Base-by-base conservation (phyloP, 1,140 invertebrate genomes). In the Drosophila busckii region DNA sequence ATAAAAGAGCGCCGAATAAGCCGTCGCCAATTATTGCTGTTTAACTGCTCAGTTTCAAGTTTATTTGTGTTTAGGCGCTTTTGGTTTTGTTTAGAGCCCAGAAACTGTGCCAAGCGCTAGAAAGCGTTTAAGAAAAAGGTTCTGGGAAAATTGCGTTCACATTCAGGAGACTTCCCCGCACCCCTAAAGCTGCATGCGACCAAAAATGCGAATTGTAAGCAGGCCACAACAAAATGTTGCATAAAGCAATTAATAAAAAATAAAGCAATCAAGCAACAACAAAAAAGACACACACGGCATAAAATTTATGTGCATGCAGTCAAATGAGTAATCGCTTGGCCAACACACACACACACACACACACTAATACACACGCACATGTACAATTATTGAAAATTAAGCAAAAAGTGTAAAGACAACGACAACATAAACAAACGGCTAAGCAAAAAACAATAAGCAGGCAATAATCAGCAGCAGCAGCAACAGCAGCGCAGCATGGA, bases 171-270 rank as follows among this genome's bases (percentile, higher is more conserved):
- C 44, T 22, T 13, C 28, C 10, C n/a, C 22, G 4, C 22, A 38
- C 28, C 29, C 23, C 31, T 7, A 26, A n/a, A n/a, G n/a, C n/a
- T n/a, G n/a, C 38, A 52, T 40, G 54, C 26, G 38, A 59, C 52
- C 49, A 41, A 20, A 58, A 62, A 68, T 63, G 40, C 54, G 46
- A 59, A 9, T 53, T 64, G 54, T 64, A 64, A 59, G 61, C 54
- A 52, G 40, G 28, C 55, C 55, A 59, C n/a, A 60, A 64, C 61
- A 80, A 59, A 66, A 50, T 55, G 64, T 64, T 59, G 69, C 59
- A 75, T 75, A 82, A 75, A 76, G 76, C 75, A 82, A 82, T 82
- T 82, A 82, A 83, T 83, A 82, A 54, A 70, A 50, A 76, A 70
- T 76, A 76, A 76, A 66, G 61, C 70, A 76, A 76, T 70, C 60